Evolutionary conservation across 2,113 vertebrate species (phyloP), one percentile per base, ranked within the genome.

Genomic region (Hemibagrus wyckioides): DNA sequence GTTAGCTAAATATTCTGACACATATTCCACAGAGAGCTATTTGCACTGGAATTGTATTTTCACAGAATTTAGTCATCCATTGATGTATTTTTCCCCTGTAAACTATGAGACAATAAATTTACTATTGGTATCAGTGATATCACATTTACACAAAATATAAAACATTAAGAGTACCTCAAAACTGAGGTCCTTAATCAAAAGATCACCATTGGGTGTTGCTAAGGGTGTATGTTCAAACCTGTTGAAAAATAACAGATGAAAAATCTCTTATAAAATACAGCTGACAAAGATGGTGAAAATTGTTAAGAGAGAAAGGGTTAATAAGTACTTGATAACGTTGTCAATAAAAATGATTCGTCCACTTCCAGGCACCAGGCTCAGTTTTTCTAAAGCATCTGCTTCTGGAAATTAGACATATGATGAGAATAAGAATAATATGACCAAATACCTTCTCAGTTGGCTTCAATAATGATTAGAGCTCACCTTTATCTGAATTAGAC

Each of bases 191-290:
- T 85, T 92, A 91, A 99, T 99, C 89, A 99, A 94, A 85, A 99
- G n/a, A 91, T 99, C 98, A 90, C 98, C 98, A 91, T 99, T 99
- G 89, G 98, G 98, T 25, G 98, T 99, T 84, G 96, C 96, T 80
- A 99, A 92, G 0, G 98, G 98, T 86, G 97, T 97, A 65, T 97
- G 97, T 82, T 99, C 97, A 95, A 99, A 99, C 88, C 98, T 99
- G 91, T 2, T 92, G 59, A 54, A 71, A 93, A 89, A 87, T 17
- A 9, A 28, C 1, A 28, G 30, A 73, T 21, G 44, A 52, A 61
- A 54, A 1, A 39, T 48, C 0, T 79, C 19, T 21, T 10, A 48
- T 7, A 69, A 80, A 10, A 73, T 13, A 76, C n/a, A 30, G 21
- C 61, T 50, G 76, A 71, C 15, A 57, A 33, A 61, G 2, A 0